Conservation (phyloP, 2,113 vertebrate genomes). For the Rhinogobius similis region DNA sequence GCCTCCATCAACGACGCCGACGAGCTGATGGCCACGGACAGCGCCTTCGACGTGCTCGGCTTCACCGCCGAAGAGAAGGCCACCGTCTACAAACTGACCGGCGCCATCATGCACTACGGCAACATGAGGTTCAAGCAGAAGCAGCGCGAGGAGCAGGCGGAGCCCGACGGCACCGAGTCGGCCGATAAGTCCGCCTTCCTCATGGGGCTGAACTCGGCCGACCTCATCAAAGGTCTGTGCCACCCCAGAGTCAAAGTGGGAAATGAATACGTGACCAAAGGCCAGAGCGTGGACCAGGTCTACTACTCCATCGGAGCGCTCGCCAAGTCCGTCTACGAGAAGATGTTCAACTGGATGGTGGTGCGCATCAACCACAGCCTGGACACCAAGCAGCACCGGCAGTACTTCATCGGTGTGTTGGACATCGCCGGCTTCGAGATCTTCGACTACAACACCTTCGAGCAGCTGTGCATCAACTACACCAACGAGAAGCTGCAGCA, state of each 20-base stretch:
- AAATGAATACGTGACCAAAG: slow-evolving; percentile 93
- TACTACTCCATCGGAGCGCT: slow-evolving; percentile 89
- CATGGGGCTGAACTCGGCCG: slow-evolving; percentile 93
- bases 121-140: slow-evolving; percentile 99
- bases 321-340: slow-evolving; percentile 93
- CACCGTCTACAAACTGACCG: slow-evolving; percentile 92
- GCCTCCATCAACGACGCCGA: slow-evolving; percentile 88
- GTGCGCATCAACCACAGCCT: slow-evolving; percentile 90
- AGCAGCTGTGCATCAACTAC: slow-evolving; percentile 97
- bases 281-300: slow-evolving; percentile 95
- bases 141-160: slow-evolving; percentile 93
- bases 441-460: slow-evolving; percentile 96
- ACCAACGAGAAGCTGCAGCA: slow-evolving; percentile 96
- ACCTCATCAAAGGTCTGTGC: slow-evolving; percentile 91
- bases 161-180: slow-evolving; percentile 87
- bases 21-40: slow-evolving; percentile 90
- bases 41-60: slow-evolving; percentile 93
- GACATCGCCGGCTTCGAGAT: slow-evolving; percentile 97
- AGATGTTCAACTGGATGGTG: slow-evolving; percentile 95
- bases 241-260: slow-evolving; percentile 94
- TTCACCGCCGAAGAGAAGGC: slow-evolving; percentile 87
- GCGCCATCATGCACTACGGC: slow-evolving; percentile 93
- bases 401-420: slow-evolving; percentile 96
- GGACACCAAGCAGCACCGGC: slow-evolving; percentile 89
- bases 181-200: slow-evolving; percentile 86